Base-by-base conservation (phyloP, 2,113 vertebrate genomes). In the Aspiorhynchus laticeps region DNA sequence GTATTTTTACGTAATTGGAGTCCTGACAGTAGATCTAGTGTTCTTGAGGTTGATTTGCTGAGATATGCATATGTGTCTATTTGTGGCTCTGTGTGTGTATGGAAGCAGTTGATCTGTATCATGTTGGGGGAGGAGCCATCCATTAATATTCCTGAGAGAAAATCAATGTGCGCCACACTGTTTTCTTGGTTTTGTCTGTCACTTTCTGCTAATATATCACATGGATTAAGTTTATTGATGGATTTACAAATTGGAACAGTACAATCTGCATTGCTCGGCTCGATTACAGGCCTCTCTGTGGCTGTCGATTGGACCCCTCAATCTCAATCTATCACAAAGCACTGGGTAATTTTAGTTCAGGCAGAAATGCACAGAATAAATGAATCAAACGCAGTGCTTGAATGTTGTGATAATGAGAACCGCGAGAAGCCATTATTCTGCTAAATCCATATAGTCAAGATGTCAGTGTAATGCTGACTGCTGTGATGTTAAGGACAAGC, bases 81-180 rank as follows among this genome's bases (percentile, higher is more conserved):
- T 88, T 48, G 51, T 69, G 53, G 7, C 1, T 46, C 9, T 46
- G 9, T 73, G 48, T 73, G 63, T 74, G n/a, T 48, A 53, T 26
- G 46, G 7, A 56, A 56, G 48, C 12, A 33, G 41, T 14, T 63
- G 21, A 28, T 83, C 56, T 82, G 26, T 75, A 36, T 79, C 41
- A 48, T 85, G 14, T 26, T 77, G 36, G 26, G 53, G n/a, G 10
- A 46, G n/a, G 83, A 46, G 21, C n/a, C n/a, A 73, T 17, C 28
- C 73, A 83, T 61, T 77, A n/a, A 87, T 83, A 67, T 76, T 63
- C 79, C 28, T 38, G 24, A 41, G 51, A 75, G 19, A 76, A 85
- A 85, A 59, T 84, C 83, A 75, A 75, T 36, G 46, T 31, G 2
- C 12, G 14, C 24, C 17, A 15, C 73, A 51, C 69, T 76, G 51